A percentile compares a stretch with the other conserved stretches of the same genome.
These are phyloP conservation scores for Dorcus hopei DNA, from an alignment of 2,888 invertebrate species.

Conservation along the genomic window DNA sequence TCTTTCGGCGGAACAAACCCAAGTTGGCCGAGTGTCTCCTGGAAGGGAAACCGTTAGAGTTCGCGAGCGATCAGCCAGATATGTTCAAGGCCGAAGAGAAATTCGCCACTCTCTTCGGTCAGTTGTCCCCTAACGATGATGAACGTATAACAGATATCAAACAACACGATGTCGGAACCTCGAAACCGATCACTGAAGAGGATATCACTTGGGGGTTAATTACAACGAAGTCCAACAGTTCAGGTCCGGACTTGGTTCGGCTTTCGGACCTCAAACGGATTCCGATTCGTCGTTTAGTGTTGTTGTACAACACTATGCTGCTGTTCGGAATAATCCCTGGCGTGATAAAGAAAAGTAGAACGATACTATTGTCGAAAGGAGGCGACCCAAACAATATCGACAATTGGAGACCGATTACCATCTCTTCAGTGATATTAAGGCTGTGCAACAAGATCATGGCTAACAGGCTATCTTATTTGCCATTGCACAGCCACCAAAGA, in stretches of 20 bases:
- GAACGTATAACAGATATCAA: slow-evolving; percentile 1
- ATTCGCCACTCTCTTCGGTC: slow-evolving; percentile 4
- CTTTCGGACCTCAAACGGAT: not conserved
- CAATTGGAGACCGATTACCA: slow-evolving; percentile 15
- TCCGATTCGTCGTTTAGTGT: not conserved
- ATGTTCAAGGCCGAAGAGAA: not conserved
- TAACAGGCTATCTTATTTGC: slow-evolving; percentile 10
- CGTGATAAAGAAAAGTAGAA: slow-evolving; percentile 7
- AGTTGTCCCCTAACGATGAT: slow-evolving; percentile 2
- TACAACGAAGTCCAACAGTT: not conserved
- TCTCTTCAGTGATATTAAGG: slow-evolving; percentile 15
- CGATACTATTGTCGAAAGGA: slow-evolving; percentile 17
- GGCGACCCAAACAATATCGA: slow-evolving; percentile 10
- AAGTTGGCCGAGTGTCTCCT: not conserved
- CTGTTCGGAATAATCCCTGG: slow-evolving; percentile 8
- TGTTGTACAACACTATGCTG: slow-evolving; percentile 16
- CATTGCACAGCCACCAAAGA: slow-evolving; percentile 11
- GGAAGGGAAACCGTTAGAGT: not conserved
- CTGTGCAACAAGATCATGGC: slow-evolving; percentile 18
- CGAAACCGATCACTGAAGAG: not conserved
- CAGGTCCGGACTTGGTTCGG: slow-evolving; percentile 15
- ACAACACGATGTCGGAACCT: not conserved
- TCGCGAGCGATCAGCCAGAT: not conserved
- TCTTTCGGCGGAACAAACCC: not conserved
- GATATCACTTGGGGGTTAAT: slow-evolving; percentile 1